phyloP scores from a whole-genome alignment of 2,888 invertebrate species.

The Troides oblongomaculatus region DNA sequence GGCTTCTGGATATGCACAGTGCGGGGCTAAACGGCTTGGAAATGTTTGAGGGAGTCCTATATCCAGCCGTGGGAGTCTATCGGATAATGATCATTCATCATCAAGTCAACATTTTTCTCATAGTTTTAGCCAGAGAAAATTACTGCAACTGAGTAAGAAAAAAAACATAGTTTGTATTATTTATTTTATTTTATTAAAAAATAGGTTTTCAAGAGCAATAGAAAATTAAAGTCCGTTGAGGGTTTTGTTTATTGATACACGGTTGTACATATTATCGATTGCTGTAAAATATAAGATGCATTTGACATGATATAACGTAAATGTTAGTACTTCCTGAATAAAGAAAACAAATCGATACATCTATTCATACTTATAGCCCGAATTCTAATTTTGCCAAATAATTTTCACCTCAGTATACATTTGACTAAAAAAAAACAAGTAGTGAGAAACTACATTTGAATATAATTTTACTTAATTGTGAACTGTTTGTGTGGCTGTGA shows the following conservation, averaged over 20 bases:
- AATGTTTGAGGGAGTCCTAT: no score
- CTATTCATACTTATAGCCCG: background rate
- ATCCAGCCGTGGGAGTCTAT: no score
- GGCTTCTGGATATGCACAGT: no score
- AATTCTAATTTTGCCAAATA: background rate
- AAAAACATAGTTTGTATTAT: conserved; percentile 44
- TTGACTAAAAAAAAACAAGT: background rate
- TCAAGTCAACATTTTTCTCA: no score
- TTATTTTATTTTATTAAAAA: conserved; percentile 75
- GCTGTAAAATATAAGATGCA: background rate
- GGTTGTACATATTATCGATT: conserved; percentile 3
- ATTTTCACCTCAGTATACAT: background rate
- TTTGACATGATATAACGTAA: background rate
- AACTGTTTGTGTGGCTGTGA: background rate
- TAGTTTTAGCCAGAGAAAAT: no score
- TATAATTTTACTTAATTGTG: background rate
- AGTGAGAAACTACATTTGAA: background rate
- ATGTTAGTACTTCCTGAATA: background rate
- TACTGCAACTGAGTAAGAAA: conserved; percentile 27
- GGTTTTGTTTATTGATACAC: conserved; percentile 5
- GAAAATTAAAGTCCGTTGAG: conserved; percentile 64
- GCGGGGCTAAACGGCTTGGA: no score
- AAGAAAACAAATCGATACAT: background rate
- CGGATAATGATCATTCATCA: no score
- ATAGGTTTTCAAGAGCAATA: conserved; percentile 73